phyloP scores from a whole-genome alignment of 2,113 vertebrate species.

The Lucifuga dentata region DNA sequence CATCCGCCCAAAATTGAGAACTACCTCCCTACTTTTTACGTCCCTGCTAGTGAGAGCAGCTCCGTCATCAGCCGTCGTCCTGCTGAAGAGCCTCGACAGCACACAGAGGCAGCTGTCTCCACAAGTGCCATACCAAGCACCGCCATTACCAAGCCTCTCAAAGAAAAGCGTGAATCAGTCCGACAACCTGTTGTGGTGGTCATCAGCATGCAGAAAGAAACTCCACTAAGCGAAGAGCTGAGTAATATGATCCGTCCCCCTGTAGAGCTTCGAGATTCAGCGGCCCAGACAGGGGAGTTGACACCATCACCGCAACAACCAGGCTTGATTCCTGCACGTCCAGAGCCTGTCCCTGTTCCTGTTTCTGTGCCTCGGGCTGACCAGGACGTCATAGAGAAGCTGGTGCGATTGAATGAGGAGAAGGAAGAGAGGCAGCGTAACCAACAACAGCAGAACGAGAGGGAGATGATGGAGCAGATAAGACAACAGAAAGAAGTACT shows the following conservation, averaged over 20 bases:
- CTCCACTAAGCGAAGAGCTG: constrained; percentile 46
- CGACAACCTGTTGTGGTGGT: constrained; percentile 82
- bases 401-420: constrained; percentile 91
- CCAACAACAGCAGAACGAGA: constrained; percentile 91
- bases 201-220: constrained; percentile 85
- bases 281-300: constrained; percentile 57
- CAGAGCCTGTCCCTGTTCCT: constrained; percentile 16
- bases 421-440: constrained; percentile 91
- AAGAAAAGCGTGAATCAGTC: constrained; percentile 62
- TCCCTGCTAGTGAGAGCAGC: constrained; percentile 82
- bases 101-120: constrained; percentile 1
- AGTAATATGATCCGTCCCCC: constrained; percentile 25
- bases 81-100: constrained; percentile 37
- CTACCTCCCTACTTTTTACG: constrained; percentile 91
- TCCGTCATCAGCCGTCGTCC: constrained; percentile 18
- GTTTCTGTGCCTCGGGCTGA: constrained; percentile 35
- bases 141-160: constrained; percentile 41
- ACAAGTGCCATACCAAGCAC: constrained; percentile 11
- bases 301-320: constrained; percentile 22
- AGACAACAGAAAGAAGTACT: constrained; percentile 91
- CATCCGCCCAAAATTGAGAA: constrained; percentile 78
- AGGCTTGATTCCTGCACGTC: constrained; percentile 1
- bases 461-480: constrained; percentile 97
- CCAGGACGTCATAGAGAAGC: constrained; percentile 84
- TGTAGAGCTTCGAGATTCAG: constrained; percentile 56